These are phyloP conservation scores for Pachyramphus minor DNA, from an alignment of 2,113 vertebrate species.

Conservation along the genomic window DNA sequence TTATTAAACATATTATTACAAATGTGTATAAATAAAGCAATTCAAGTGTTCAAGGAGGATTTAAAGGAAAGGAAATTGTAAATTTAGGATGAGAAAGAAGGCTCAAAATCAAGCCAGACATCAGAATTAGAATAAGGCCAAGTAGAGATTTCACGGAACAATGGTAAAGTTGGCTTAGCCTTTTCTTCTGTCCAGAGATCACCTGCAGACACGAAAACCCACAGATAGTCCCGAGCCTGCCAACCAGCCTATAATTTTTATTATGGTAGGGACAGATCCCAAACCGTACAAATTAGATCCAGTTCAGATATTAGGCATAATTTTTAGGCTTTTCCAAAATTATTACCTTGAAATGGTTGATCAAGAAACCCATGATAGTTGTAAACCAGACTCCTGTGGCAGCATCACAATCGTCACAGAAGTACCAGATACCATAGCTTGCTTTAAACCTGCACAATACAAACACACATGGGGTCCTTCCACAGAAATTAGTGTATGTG, in stretches of 20 bases:
- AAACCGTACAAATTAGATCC: not conserved
- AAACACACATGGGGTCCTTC: fast-evolving
- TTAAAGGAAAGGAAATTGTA: not conserved
- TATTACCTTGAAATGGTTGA: not conserved
- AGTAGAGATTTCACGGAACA: not conserved
- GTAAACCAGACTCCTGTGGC: not conserved
- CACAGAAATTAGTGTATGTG: not conserved
- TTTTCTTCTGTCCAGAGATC: not conserved
- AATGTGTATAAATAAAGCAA: not conserved
- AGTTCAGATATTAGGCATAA: not conserved
- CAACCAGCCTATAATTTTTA: not conserved
- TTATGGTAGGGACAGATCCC: not conserved
- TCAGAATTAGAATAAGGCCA: not conserved
- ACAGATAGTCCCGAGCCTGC: not conserved
- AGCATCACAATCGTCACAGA: not conserved
- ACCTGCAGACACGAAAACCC: not conserved
- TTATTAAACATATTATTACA: not conserved
- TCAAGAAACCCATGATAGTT: not conserved
- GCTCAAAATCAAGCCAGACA: not conserved
- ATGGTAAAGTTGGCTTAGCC: not conserved
- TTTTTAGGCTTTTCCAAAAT: not conserved
- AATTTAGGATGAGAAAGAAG: not conserved
- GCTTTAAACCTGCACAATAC: not conserved
- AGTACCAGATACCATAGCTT: not conserved
- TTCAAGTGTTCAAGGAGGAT: not conserved